Evolutionary conservation across 2,888 invertebrate species (phyloP), one percentile per base, ranked within the genome.

Genomic region (Stegophylla sp.): DNA sequence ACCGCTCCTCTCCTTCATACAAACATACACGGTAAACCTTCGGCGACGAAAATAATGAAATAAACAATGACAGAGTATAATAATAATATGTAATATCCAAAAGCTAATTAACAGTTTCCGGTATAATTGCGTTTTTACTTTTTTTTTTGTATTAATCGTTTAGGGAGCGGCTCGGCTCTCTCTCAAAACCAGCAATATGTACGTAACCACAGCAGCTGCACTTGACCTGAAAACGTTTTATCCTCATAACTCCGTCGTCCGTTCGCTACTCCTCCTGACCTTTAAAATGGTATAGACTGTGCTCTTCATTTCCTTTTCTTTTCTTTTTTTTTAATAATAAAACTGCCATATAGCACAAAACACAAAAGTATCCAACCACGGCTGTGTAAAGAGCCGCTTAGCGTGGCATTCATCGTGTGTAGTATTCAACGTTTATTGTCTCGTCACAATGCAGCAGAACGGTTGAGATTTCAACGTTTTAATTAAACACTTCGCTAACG

Each of bases 21-120:
- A n/a, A 34, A 34, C 48, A 48, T 23, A 75, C 48, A 34, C n/a
- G 28, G 15, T 53, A 41, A 51, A 53, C 66, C 66, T 56, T 56
- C 43, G 26, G 28, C 2, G n/a, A n/a, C 51, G 20, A 76, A 56
- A 26, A 41, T 71, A 51, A 75, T 56, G 43, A 20, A 20, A 23
- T 43, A 76, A 56, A 67, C 76, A 67, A 56, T 56, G 76, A 67
- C 43, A 1, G 15, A 53, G 17, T n/a, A 34, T 64, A 41, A 56
- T 34, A 34, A 34, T 5, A 34, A 34, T 34, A 34, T n/a, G n/a
- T n/a, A 56, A 72, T 23, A 41, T 34, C 41, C 0, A 41, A 72
- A 75, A 75, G 64, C 53, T 76, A 66, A 76, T 76, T 76, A 66
- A 13, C 67, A 28, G 67, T 67, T 77, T 77, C 76, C 76, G 76